Evolutionary conservation across 1,140 invertebrate species (phyloP).

Genomic region (Drosophila nigromelanica): DNA sequence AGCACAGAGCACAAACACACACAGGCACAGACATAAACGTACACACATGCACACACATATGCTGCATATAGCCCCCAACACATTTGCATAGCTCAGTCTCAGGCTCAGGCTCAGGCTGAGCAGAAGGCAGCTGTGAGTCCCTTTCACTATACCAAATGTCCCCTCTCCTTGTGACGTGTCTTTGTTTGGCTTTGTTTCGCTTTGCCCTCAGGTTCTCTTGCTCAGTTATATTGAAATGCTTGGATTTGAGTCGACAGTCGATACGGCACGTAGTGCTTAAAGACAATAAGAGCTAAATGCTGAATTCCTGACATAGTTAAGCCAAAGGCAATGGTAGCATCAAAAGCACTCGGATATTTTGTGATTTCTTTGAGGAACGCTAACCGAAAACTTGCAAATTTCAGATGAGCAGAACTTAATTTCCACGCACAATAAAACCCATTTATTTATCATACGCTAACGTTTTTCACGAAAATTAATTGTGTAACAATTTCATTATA

Average conservation of each 20-base stretch:
- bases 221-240: conserved; percentile 46
- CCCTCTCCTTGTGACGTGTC: not conserved
- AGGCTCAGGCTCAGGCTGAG: not conserved
- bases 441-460: too few relatives aligned
- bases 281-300: conserved; percentile 52
- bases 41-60: not conserved
- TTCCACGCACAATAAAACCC: too few relatives aligned
- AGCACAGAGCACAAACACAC: conserved; percentile 18
- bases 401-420: not conserved
- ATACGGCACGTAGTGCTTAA: conserved; percentile 14
- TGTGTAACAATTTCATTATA: too few relatives aligned
- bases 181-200: conserved; percentile 30
- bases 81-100: not conserved
- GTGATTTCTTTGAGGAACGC: conserved; percentile 54
- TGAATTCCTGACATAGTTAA: conserved; percentile 31
- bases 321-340: conserved; percentile 7
- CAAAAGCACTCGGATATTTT: conserved; percentile 27
- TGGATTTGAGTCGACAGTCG: conserved; percentile 9
- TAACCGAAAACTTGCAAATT: not conserved
- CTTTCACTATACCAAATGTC: not conserved
- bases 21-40: not conserved
- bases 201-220: conserved; percentile 35
- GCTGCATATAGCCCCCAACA: not conserved
- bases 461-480: too few relatives aligned
- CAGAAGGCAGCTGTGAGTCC: conserved; percentile 18